phyloP scores from a whole-genome alignment of 2,888 invertebrate genomes.

The Pelosia muscerda region DNA sequence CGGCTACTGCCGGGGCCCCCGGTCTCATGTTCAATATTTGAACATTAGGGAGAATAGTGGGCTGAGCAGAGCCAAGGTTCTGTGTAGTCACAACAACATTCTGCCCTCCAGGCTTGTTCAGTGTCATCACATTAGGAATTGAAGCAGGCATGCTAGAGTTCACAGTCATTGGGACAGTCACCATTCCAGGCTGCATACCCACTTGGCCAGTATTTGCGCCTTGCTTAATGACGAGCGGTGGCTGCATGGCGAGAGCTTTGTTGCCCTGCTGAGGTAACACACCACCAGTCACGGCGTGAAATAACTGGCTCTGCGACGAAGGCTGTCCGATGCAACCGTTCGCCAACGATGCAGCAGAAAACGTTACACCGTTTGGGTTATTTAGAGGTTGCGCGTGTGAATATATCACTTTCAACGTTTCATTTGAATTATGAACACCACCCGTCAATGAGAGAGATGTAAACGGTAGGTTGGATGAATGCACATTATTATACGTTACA shows the following conservation, averaged over 20 bases:
- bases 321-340: conserved; percentile 90
- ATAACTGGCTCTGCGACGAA: conserved; percentile 80
- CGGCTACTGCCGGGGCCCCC: conserved; percentile 88
- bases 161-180: conserved; percentile 89
- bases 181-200: conserved; percentile 85
- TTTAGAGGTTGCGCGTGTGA: conserved; percentile 80
- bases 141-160: conserved; percentile 87
- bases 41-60: conserved; percentile 90
- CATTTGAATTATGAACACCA: conserved; percentile 78
- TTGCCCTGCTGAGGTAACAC: conserved; percentile 60
- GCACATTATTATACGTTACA: conserved; percentile 65
- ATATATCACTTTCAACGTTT: conserved; percentile 86
- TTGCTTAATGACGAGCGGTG: conserved; percentile 81
- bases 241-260: conserved; percentile 77
- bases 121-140: conserved; percentile 89
- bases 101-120: conserved; percentile 87
- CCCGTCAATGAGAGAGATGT: conserved; percentile 60
- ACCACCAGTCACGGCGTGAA: conserved; percentile 84
- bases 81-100: conserved; percentile 87
- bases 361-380: conserved; percentile 54
- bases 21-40: conserved; percentile 95
- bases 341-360: conserved; percentile 86
- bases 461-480: conserved; percentile 56
- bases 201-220: conserved; percentile 71
- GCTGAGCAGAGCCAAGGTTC: conserved; percentile 88